Base-by-base conservation (phyloP, 2,113 vertebrate genomes). In the Trematocara macrostoma region DNA sequence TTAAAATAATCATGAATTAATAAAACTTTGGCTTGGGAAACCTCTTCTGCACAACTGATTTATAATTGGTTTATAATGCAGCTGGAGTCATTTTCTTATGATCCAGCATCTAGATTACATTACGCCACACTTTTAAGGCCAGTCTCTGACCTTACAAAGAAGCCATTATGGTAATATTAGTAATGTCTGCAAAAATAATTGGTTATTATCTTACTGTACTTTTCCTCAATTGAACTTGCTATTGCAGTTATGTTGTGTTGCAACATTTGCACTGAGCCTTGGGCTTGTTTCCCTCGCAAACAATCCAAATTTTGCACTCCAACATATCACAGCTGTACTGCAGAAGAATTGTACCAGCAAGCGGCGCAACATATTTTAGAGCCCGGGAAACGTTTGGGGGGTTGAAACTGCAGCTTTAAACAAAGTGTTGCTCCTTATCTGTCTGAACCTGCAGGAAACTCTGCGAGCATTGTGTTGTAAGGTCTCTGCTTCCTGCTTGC, bases 401-500 rank as follows among this genome's bases (percentile, higher is more conserved):
- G 14, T 26, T 88, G 85, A 92, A 94, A 92, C 92, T 88, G 49
- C 55, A 79, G 83, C 91, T 93, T 94, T 92, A 92, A 90, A 93
- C 92, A 93, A 93, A 93, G 93, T 88, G 85, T 81, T 85, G 89
- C 81, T 93, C 87, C 94, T 96, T 95, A 96, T 95, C 95, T 95
- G 91, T 93, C 81, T 88, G 84, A 86, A 83, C 93, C 93, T 95
- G 94, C 94, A 95, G 95, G 94, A 96, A 95, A 92, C 91, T 91
- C 83, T 79, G 93, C 3, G 26, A 88, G 92, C 87, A 95, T 95
- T 96, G 94, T 95, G 92, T 94, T 95, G 84, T 93, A 90, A 91
- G 89, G 90, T 91, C 91, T 85, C 87, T 56, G 89, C 91, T 95
- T 96, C 95, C 95, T 96, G 95, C 94, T 95, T 95, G 93, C 89